A percentile compares a stretch with the other conserved stretches of the same genome.
Conservation (phyloP, 2,113 vertebrate genomes). For the Pelusios castaneus region DNA sequence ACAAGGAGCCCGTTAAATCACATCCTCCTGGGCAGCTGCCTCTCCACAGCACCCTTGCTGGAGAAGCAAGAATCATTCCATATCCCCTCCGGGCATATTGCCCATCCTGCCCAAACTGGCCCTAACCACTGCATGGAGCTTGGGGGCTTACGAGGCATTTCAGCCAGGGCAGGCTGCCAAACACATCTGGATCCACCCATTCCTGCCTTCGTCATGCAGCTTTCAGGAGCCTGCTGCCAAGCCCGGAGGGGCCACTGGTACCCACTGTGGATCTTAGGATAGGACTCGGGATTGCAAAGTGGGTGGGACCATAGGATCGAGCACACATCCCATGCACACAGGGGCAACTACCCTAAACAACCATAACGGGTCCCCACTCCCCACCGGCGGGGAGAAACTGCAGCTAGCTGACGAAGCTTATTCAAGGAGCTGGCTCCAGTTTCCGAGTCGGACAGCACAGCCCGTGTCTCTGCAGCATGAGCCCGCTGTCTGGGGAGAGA, state of each 20-base stretch:
- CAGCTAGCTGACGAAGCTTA: neutral
- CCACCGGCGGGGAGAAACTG: neutral
- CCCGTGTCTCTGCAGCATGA: neutral
- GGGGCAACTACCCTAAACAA: neutral
- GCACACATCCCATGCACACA: neutral
- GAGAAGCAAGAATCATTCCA: neutral
- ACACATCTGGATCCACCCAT: neutral
- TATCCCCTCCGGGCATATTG: neutral
- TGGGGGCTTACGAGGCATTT: neutral
- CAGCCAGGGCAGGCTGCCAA: neutral
- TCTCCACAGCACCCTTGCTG: neutral
- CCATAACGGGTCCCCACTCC: neutral
- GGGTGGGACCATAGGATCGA: neutral
- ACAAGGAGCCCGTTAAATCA: neutral
- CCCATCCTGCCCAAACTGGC: neutral
- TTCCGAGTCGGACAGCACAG: neutral
- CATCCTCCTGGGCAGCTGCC: neutral
- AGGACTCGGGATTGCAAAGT: neutral
- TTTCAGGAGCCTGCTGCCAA: neutral
- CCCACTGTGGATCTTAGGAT: neutral
- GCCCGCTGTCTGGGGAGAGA: neutral
- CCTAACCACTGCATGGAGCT: neutral
- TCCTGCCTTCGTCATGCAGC: neutral
- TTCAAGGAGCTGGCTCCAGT: neutral
- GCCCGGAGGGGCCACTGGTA: neutral